A percentile compares a stretch with the other conserved stretches of the same genome.
phyloP scores from a whole-genome alignment of 2,797 vertebrate species.

The Falco cherrug region DNA sequence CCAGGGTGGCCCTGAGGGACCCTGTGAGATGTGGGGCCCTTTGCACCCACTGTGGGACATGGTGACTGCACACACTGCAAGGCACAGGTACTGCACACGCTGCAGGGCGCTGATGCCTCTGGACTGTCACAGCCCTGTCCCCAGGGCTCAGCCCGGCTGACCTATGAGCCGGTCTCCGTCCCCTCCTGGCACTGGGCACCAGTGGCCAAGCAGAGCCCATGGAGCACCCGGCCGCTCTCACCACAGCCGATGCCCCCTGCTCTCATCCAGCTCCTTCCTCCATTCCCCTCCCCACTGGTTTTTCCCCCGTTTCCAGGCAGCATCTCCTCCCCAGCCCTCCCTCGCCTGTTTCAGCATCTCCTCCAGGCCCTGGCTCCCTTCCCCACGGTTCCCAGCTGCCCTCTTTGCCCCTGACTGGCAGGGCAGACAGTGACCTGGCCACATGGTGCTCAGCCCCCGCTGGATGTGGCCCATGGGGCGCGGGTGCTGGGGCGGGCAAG shows the following conservation, averaged over 20 bases:
- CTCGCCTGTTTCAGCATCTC: neutral
- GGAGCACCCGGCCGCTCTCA: fast-evolving
- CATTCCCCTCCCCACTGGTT: neutral
- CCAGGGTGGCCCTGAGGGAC: neutral
- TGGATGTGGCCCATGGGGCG: neutral
- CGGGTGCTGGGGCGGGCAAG: neutral
- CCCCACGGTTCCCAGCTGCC: neutral
- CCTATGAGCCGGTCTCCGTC: fast-evolving
- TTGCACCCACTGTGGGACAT: fast-evolving
- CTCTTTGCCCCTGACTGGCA: neutral
- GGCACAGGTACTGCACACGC: fast-evolving
- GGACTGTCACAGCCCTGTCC: neutral
- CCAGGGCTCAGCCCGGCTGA: neutral
- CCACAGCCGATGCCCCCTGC: fast-evolving
- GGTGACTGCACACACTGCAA: fast-evolving
- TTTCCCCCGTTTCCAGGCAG: constrained; percentile 1
- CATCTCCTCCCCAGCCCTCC: neutral
- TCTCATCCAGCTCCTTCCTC: neutral
- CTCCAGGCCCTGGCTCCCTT: neutral
- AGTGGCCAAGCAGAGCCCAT: neutral
- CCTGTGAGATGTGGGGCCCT: fast-evolving
- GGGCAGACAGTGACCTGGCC: neutral
- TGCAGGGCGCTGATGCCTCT: fast-evolving
- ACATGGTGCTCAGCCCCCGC: neutral
- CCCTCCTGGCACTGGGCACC: too few relatives aligned